These are phyloP conservation scores for Nyctereutes procyonoides DNA, from an alignment of 2,113 vertebrate genomes.

Conservation along the genomic window DNA sequence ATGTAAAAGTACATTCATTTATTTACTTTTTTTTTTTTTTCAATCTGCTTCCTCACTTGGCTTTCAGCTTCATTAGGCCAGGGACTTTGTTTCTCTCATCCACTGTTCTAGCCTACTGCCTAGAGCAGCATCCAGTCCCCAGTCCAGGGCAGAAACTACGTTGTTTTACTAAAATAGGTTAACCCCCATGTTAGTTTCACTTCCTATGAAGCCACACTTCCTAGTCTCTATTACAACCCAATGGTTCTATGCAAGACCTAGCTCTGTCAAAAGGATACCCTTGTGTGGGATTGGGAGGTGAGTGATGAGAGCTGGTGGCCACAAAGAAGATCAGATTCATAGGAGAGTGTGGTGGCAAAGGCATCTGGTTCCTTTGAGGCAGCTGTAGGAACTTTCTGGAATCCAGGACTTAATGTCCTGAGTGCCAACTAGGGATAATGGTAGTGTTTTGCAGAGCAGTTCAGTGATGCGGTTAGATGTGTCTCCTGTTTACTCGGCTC, in stretches of 20 bases:
- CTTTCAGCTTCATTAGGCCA: neutral
- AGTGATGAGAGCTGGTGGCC: neutral
- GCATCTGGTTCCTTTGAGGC: neutral
- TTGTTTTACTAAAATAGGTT: neutral
- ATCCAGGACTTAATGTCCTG: neutral
- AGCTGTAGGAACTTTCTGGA: slow-evolving; percentile 13
- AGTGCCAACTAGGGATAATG: neutral
- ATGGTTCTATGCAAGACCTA: neutral
- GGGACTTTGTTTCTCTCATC: neutral
- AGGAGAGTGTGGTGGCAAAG: neutral
- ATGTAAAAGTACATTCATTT: neutral
- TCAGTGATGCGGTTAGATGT: neutral
- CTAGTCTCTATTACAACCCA: neutral
- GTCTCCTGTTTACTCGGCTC: neutral
- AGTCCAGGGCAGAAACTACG: neutral
- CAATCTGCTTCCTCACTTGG: neutral
- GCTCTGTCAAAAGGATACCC: neutral
- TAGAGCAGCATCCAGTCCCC: neutral
- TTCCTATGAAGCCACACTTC: neutral
- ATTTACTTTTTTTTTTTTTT: neutral
- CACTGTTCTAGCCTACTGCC: neutral
- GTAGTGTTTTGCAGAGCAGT: neutral
- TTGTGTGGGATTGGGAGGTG: neutral
- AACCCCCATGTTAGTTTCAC: neutral
- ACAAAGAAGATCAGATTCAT: neutral